Evolutionary conservation across 2,797 vertebrate genomes (phyloP), one percentile per base, ranked within the genome.

Genomic region (Takifugu ocellatus): DNA sequence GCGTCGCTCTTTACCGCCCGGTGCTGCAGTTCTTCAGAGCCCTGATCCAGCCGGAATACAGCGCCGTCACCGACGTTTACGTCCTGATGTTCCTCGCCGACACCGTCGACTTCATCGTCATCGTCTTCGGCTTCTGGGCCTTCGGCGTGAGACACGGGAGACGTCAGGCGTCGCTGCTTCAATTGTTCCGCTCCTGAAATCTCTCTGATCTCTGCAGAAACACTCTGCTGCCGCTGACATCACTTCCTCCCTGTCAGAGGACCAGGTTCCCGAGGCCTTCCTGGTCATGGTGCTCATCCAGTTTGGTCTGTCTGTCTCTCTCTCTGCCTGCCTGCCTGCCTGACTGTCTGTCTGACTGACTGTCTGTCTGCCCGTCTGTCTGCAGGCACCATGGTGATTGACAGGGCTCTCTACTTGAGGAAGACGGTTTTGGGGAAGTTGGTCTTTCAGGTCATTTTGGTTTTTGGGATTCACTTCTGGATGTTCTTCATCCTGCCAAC

Each of bases 381-480:
- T 93, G 66, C 50, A 92, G 72, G 88, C n/a, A 97, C 96, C 36
- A 98, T 98, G 96, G 95, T 98, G 62, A 94, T 98, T 61, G 93
- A 94, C 10, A 69, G 82, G 42, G 89, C 90, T 61, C 79, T 73
- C 56, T 90, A 79, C 75, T 66, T 86, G 51, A 86, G 77, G 75
- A 88, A 85, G 80, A 90, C 73, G 0, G 88, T 78, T 72, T 71
- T 78, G 72, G 88, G 78, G 66, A 98, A 98, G 79, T 92, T 97
- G 64, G 92, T 98, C 58, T 98, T 98, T 68, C 95, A 98, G 83
- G 94, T 98, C 80, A 94, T 98, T 72, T 88, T 98, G 51, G 96
- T 98, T 68, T 96, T 98, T 0, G 95, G 96, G 52, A 98, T 98
- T 78, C 96, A 98, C 82, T 96, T 98, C 86, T 98, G 96, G 96